Percentiles rank a stretch among this genome's conserved stretches.
Conservation (phyloP, 92 coral and sea anemone genomes). For the Pocillopora meandrina region DNA sequence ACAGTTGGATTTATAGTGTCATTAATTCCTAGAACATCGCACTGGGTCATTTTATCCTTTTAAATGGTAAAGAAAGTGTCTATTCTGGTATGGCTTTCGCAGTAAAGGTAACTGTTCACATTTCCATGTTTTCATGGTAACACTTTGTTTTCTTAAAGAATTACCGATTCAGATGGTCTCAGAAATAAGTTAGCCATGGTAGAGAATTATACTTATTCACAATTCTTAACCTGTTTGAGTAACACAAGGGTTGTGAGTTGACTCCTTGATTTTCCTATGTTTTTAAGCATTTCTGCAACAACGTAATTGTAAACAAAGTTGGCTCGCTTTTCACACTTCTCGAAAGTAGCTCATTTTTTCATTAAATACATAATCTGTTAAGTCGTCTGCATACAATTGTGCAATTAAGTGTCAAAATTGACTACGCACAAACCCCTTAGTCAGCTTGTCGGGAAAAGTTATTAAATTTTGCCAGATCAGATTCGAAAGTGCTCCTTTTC, state of each 20-base stretch:
- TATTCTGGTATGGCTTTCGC: no score
- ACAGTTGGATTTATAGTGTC: no score
- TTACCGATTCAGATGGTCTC: no score
- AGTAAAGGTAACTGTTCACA: no score
- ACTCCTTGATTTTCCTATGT: not conserved
- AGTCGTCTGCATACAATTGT: not conserved
- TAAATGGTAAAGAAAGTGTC: no score
- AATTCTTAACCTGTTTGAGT: no score
- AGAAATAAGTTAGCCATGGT: no score
- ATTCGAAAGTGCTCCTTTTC: not conserved
- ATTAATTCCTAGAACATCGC: no score
- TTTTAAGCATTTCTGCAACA: not conserved
- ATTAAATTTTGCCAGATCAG: constrained; percentile 2
- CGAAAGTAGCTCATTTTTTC: not conserved
- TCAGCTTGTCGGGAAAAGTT: not conserved
- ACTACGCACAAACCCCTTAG: not conserved
- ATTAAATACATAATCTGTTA: not conserved
- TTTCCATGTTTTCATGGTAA: no score
- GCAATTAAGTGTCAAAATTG: not conserved
- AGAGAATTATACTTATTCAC: no score
- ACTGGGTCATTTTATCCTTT: no score
- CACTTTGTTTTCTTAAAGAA: no score
- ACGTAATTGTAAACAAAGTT: not conserved
- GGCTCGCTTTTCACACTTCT: not conserved
- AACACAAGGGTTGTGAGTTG: not conserved